These are phyloP conservation scores for Chamaetylas fuelleborni DNA, from an alignment of 2,113 vertebrate genomes.

Conservation along the genomic window DNA sequence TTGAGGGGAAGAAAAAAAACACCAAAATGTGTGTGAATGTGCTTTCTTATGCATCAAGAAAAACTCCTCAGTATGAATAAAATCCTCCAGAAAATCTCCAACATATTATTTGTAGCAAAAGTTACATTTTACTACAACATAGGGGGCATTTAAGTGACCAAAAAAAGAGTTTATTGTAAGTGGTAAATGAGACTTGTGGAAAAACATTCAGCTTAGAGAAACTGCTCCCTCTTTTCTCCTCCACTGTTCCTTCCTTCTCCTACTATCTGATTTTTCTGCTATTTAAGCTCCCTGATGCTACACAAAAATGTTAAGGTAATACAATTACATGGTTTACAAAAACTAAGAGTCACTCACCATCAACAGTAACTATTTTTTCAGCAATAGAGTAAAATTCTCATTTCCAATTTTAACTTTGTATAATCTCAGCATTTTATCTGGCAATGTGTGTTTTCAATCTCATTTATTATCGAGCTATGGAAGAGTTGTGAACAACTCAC, in stretches of 20 bases:
- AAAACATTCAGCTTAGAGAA: not conserved
- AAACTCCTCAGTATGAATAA: not conserved
- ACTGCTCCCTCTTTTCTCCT: not conserved
- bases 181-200: not conserved
- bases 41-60: not conserved
- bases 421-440: not conserved
- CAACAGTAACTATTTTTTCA: not conserved
- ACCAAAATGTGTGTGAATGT: no score
- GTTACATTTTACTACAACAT: not conserved
- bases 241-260: no score
- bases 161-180: rapidly evolving
- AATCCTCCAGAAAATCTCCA: not conserved
- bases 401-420: not conserved
- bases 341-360: not conserved
- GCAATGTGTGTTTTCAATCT: not conserved
- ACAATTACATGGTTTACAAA: not conserved
- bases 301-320: not conserved
- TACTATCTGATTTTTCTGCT: not conserved
- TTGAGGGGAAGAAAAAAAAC: not conserved
- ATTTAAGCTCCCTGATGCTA: not conserved
- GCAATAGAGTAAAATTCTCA: not conserved
- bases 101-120: not conserved
- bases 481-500: not conserved
- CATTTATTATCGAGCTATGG: not conserved
- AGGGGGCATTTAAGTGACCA: not conserved